phyloP scores from a whole-genome alignment of 2,113 vertebrate genomes.

The Ammodytes marinus region DNA sequence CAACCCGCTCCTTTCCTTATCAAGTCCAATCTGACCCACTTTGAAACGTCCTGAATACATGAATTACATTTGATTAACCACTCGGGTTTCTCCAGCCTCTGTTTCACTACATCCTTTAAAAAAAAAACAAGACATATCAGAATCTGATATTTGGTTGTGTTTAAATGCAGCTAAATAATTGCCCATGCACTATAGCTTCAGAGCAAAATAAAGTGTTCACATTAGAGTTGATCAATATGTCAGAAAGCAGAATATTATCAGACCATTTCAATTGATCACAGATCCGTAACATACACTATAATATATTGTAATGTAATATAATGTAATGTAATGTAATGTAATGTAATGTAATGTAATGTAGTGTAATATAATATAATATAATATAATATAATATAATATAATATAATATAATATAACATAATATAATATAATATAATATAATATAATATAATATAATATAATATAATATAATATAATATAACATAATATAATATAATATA shows the following conservation, averaged over 20 bases:
- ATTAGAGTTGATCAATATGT: background rate
- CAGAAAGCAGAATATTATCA: background rate
- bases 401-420: too few species aligned
- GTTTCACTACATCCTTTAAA: too few species aligned
- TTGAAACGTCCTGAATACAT: background rate
- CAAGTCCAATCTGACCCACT: conserved; percentile 19
- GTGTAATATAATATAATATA: background rate
- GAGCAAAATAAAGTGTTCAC: background rate
- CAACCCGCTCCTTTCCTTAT: background rate
- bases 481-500: too few species aligned
- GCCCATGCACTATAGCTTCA: too few species aligned
- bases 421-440: too few species aligned
- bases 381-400: background rate
- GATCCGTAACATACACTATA: background rate
- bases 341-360: background rate
- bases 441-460: too few species aligned
- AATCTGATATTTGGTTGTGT: too few species aligned
- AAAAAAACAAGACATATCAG: too few species aligned
- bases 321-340: background rate
- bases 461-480: too few species aligned
- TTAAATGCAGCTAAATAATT: too few species aligned
- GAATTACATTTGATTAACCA: background rate
- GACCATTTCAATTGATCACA: too few species aligned
- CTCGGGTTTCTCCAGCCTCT: background rate
- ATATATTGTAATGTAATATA: background rate